Conservation (phyloP, 2,888 invertebrate genomes). For the Athalia rosae region DNA sequence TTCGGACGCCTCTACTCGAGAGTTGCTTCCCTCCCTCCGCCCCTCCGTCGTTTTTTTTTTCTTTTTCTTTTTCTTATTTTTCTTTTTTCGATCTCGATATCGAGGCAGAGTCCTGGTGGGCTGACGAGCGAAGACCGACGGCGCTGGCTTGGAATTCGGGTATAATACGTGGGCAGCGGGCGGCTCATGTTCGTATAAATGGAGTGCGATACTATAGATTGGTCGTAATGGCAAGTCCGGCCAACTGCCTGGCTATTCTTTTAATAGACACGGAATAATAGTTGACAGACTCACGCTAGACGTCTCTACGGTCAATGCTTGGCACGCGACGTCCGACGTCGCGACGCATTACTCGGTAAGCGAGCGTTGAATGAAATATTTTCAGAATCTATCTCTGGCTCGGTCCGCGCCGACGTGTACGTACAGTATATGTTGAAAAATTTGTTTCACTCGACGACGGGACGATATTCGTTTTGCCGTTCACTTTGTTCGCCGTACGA, state of each 20-base stretch:
- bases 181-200: too few species aligned
- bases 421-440: conserved; percentile 39
- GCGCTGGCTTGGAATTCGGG: too few species aligned
- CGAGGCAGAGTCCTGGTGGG: too few species aligned
- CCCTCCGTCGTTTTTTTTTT: too few species aligned
- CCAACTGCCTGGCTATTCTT: conserved; percentile 54
- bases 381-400: conserved; percentile 48
- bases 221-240: conserved; percentile 51
- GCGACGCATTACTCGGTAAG: conserved; percentile 35
- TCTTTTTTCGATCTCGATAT: too few species aligned
- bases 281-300: conserved; percentile 62
- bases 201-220: neutral
- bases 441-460: conserved; percentile 9
- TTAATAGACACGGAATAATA: conserved; percentile 61
- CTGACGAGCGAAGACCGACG: too few species aligned
- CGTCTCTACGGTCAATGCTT: conserved; percentile 64
- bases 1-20: too few species aligned
- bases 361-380: conserved; percentile 61
- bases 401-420: conserved; percentile 13
- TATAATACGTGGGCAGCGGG: too few species aligned
- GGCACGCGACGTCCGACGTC: conserved; percentile 55
- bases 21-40: too few species aligned
- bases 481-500: neutral
- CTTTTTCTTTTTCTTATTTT: too few species aligned
- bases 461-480: neutral